These are phyloP conservation scores for Coccyzus lansbergi DNA, from an alignment of 2,797 vertebrate species.

Conservation along the genomic window DNA sequence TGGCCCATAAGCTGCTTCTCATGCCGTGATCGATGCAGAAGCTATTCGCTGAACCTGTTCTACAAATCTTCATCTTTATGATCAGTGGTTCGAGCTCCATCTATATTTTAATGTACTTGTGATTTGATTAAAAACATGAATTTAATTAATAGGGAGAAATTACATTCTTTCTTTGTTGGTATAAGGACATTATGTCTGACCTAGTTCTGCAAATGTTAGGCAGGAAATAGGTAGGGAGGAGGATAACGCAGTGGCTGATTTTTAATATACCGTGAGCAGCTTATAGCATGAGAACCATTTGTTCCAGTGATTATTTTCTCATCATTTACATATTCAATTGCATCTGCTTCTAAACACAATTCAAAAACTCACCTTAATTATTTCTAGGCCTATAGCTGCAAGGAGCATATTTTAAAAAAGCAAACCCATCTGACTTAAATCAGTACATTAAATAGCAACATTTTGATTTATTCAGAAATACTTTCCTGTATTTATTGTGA, in stretches of 20 bases:
- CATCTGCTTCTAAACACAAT: constrained; percentile 6
- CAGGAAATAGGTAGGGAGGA: background rate
- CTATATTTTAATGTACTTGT: constrained; percentile 11
- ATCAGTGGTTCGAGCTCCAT: background rate
- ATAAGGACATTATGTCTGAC: background rate
- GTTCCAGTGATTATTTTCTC: background rate
- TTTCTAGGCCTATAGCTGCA: background rate
- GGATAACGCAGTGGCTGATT: background rate
- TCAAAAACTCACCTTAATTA: background rate
- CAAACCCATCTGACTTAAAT: background rate
- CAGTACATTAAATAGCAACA: background rate
- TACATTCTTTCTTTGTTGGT: background rate
- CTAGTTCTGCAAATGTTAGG: background rate
- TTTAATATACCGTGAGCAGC: background rate
- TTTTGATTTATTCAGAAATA: constrained; percentile 39
- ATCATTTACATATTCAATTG: background rate
- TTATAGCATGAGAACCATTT: background rate
- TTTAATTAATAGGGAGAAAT: constrained; percentile 14
- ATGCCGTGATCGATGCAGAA: background rate
- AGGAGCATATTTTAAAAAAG: background rate
- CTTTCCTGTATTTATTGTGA: background rate
- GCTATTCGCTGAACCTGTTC: background rate
- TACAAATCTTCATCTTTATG: background rate
- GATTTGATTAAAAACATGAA: background rate
- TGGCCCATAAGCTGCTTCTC: background rate